Percentiles rank a stretch among this genome's conserved stretches.
These are phyloP conservation scores for Equus quagga DNA, from an alignment of 2,113 vertebrate genomes.

Conservation along the genomic window DNA sequence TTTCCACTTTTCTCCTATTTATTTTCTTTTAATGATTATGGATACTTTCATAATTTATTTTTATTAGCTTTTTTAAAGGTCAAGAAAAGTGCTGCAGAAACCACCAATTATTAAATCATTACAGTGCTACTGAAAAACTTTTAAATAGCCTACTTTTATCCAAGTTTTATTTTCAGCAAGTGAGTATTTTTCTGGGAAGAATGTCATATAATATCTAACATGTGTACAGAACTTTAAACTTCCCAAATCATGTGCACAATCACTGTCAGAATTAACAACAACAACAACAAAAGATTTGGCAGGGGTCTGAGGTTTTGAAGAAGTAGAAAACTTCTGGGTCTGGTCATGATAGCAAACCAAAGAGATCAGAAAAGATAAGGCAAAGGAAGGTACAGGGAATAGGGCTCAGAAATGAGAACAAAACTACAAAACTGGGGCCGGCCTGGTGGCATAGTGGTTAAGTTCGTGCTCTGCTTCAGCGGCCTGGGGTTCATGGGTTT, in stretches of 20 bases:
- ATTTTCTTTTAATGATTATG: background rate
- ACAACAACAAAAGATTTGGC: background rate
- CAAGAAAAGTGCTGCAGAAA: constrained; percentile 21
- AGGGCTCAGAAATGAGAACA: background rate
- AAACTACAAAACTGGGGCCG: background rate
- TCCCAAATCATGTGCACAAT: background rate
- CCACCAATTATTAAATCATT: background rate
- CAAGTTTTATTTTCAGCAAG: background rate
- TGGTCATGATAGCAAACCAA: background rate
- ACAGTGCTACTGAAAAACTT: background rate
- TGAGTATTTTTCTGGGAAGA: background rate
- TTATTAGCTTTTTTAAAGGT: constrained; percentile 47
- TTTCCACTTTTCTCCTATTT: background rate
- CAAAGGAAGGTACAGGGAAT: background rate
- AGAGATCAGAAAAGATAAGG: background rate
- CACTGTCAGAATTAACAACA: background rate
- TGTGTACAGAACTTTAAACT: background rate
- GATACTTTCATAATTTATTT: constrained; percentile 26
- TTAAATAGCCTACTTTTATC: background rate
- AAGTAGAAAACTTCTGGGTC: background rate
- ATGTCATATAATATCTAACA: background rate
- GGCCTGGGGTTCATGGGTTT: too few species aligned
- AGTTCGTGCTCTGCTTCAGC: too few species aligned
- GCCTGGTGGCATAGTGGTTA: too few species aligned
- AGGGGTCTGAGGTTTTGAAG: background rate